Base-by-base conservation (phyloP, 2,888 invertebrate species). In the Campoletis raptor region DNA sequence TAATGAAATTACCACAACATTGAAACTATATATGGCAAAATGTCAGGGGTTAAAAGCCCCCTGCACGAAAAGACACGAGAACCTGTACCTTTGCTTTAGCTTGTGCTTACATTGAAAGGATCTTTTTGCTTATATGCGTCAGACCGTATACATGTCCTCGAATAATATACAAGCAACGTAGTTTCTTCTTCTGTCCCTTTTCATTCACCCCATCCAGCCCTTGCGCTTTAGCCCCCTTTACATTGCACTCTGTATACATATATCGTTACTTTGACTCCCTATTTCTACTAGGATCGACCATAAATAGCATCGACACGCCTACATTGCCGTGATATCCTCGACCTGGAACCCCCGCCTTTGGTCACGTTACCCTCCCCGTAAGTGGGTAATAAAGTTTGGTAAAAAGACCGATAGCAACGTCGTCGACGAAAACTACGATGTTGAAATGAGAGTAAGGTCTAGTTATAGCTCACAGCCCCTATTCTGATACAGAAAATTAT, bases 241-340 rank as follows among this genome's bases (percentile, higher is more conserved):
- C 24, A 15, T 70, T 54, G 37, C 69, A 30, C 12, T 37, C 18
- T 67, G 42, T 67, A 66, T 70, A 52, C 54, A 66, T 74, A 48
- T 40, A 36, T 30, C 69, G 61, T 82, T 40, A 74, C 73, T 64
- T 45, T 73, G 54, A 74, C 76, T 40, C 83, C 79, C 64, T 87
- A 78, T 83, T 82, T 74, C 66, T 52, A 83, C 81, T 70, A 52
- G 80, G 81, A 83, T 85, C 86, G 83, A 83, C 88, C 87, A 82
- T 88, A 88, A 88, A 88, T 87, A 87, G 85, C 80, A 70, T 45
- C 76, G 88, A 80, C 87, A 87, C 88, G 88, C 88, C 88, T 85
- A 88, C 86, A 78, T 73, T 18, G 67, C 74, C 77, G 87, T 84
- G 88, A 87, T 87, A 88, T 87, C 87, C 72, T 80, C 83, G 80